These are phyloP conservation scores for Lasioglossum zephyrum DNA, from an alignment of 2,888 invertebrate species.

Conservation along the genomic window DNA sequence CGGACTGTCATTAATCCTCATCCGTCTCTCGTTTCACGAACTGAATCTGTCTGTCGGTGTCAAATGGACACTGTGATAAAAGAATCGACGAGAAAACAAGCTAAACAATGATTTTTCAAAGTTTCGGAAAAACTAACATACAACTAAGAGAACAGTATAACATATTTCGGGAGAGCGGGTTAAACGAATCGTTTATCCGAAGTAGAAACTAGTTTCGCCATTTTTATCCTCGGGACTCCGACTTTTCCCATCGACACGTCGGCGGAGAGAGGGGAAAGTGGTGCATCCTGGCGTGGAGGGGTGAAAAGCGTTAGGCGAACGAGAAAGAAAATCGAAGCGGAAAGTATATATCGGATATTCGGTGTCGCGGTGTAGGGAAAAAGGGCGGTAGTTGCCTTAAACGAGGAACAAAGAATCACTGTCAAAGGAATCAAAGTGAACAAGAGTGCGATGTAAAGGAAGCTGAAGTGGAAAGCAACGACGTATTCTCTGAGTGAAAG, in stretches of 20 bases:
- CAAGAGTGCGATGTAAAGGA: background rate
- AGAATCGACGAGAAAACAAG: no score
- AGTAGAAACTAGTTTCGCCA: background rate
- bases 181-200: background rate
- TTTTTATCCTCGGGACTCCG: background rate
- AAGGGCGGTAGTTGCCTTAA: background rate
- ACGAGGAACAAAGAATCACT: background rate
- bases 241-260: background rate
- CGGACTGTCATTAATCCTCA: no score
- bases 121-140: no score
- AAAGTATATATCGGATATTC: background rate
- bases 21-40: no score
- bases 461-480: background rate
- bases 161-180: no score
- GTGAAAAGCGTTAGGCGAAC: background rate
- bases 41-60: no score
- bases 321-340: constrained; percentile 18
- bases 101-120: no score
- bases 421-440: background rate
- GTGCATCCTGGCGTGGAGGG: background rate
- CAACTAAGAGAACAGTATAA: no score
- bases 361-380: background rate
- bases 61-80: no score
- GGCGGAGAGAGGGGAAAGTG: background rate
- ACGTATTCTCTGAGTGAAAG: background rate